Conservation (phyloP, 2,113 vertebrate genomes). For the Callipepla squamata region DNA sequence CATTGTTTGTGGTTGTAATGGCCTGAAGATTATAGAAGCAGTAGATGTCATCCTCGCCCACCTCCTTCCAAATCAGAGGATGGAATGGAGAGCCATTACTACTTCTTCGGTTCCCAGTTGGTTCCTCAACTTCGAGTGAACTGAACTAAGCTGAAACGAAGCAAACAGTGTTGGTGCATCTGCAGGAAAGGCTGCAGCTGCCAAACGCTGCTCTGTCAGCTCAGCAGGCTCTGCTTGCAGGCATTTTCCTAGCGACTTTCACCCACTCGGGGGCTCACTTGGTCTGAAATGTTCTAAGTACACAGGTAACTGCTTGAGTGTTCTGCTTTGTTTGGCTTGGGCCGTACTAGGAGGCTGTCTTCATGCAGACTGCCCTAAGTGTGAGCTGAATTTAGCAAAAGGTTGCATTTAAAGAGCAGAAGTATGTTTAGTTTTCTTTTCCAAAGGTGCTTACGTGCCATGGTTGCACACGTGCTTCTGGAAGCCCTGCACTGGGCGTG, state of each 20-base stretch:
- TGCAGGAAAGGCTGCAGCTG: constrained; percentile 24
- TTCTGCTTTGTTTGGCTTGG: not conserved
- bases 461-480: not conserved
- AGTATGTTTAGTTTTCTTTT: not conserved
- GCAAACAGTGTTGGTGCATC: constrained; percentile 23
- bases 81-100: constrained; percentile 5
- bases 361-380: not conserved
- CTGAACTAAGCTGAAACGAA: constrained; percentile 37
- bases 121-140: constrained; percentile 56
- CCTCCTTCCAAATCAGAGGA: constrained; percentile 4
- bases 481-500: not conserved
- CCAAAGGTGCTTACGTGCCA: rapidly evolving
- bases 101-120: constrained; percentile 32
- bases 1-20: constrained; percentile 31
- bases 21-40: constrained; percentile 12
- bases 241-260: not conserved
- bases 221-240: constrained; percentile 6
- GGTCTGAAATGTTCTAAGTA: not conserved
- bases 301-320: not conserved
- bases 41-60: constrained; percentile 18
- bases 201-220: constrained; percentile 25
- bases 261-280: not conserved
- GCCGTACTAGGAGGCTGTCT: not conserved
- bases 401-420: not conserved
- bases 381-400: constrained; percentile 1